Percentiles rank a stretch among this genome's conserved stretches.
Conservation (phyloP, 2,888 invertebrate species). For the Stegana nigrithorax region DNA sequence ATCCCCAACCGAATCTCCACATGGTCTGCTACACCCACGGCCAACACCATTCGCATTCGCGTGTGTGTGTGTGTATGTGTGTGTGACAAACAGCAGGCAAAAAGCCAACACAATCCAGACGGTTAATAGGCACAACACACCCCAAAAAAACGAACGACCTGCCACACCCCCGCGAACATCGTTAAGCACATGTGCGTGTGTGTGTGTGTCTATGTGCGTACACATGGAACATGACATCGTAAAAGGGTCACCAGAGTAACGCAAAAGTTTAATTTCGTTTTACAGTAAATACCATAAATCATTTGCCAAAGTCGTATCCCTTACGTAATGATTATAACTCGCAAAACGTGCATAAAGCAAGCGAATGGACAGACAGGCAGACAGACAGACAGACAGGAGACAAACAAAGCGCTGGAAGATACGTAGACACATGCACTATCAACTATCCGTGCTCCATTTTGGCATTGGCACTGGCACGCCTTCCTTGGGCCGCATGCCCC, state of each 20-base stretch:
- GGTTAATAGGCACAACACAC: neutral
- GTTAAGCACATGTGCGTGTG: too few species aligned
- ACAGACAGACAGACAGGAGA: neutral
- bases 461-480: too few species aligned
- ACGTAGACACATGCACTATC: too few species aligned
- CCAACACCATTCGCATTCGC: neutral
- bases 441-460: too few species aligned
- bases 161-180: constrained; percentile 22
- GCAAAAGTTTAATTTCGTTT: constrained; percentile 58
- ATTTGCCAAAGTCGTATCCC: constrained; percentile 42
- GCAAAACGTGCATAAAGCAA: constrained; percentile 25
- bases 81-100: neutral
- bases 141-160: neutral
- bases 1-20: too few species aligned
- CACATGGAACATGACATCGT: neutral
- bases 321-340: constrained; percentile 41
- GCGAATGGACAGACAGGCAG: neutral
- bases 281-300: constrained; percentile 58
- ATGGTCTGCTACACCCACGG: neutral
- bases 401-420: too few species aligned
- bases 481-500: too few species aligned
- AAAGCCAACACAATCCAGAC: neutral
- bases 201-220: constrained; percentile 29
- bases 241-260: constrained; percentile 46
- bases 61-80: neutral